A percentile compares a stretch with the other conserved stretches of the same genome.
Conservation (phyloP, 2,113 vertebrate species). For the Pogona vitticeps region DNA sequence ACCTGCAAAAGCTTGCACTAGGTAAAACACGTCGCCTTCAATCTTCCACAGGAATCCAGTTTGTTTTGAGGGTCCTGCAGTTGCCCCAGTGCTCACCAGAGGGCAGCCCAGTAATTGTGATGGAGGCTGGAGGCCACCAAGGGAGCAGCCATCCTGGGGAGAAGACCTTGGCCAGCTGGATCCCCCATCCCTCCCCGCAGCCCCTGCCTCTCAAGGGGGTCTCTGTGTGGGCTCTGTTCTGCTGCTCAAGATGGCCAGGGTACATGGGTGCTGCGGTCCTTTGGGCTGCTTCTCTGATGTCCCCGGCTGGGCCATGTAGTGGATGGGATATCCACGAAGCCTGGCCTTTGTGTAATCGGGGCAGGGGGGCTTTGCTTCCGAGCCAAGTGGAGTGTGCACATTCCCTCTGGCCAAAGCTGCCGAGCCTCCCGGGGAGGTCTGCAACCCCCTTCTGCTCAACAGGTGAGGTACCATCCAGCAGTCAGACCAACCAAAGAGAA, state of each 20-base stretch:
- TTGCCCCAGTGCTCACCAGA: constrained; percentile 46
- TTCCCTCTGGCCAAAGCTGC: neutral
- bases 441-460: too few species aligned
- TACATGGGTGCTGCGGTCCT: neutral
- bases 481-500: too few species aligned
- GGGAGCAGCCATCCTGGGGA: neutral
- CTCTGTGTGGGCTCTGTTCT: too few species aligned
- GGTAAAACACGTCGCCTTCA: neutral
- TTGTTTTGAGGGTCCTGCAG: neutral
- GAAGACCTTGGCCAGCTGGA: too few species aligned
- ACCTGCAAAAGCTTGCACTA: too few species aligned
- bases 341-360: constrained; percentile 7
- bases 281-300: neutral
- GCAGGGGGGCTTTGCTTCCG: neutral
- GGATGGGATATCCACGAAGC: too few species aligned
- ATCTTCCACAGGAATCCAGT: neutral
- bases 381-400: neutral
- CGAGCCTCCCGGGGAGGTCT: too few species aligned
- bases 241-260: too few species aligned
- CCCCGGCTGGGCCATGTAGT: neutral
- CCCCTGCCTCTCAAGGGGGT: neutral
- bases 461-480: too few species aligned
- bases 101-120: constrained; percentile 15
- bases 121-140: neutral
- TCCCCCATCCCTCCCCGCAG: neutral